A percentile compares a stretch with the other conserved stretches of the same genome.
phyloP scores from a whole-genome alignment of 2,888 invertebrate genomes.

The Protodeltote pygarga region DNA sequence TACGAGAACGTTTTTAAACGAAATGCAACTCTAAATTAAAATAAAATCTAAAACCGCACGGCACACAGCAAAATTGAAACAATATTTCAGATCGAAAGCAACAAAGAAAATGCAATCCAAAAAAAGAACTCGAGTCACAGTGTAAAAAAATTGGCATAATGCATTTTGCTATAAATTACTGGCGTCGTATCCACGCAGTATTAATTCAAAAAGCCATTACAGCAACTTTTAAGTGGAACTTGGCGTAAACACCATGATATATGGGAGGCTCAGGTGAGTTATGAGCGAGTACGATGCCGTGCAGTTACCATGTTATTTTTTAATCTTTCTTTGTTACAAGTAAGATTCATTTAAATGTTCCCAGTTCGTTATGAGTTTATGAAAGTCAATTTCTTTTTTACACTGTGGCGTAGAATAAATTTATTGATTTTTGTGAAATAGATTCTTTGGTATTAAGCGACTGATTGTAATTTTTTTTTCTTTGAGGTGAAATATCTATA shows the following conservation, averaged over 20 bases:
- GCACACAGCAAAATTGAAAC: background rate
- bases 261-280: slow-evolving; percentile 63
- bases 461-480: no score
- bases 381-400: no score
- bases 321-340: slow-evolving; percentile 51
- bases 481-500: no score
- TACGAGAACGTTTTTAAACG: no score
- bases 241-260: slow-evolving; percentile 69
- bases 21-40: no score
- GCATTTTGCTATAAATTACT: slow-evolving; percentile 65
- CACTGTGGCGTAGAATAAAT: no score
- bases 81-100: background rate
- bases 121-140: background rate
- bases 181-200: slow-evolving; percentile 66
- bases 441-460: no score
- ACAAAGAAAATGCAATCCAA: background rate
- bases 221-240: slow-evolving; percentile 73
- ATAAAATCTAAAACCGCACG: background rate
- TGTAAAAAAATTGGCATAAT: slow-evolving; percentile 51
- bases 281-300: slow-evolving; percentile 48
- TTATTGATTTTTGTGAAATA: no score
- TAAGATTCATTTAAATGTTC: slow-evolving; percentile 49
- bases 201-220: slow-evolving; percentile 78
- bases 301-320: slow-evolving; percentile 51
- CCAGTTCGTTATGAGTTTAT: slow-evolving; percentile 28